Evolutionary conservation across 2,888 invertebrate species (phyloP).

Genomic region (Pecten maximus): DNA sequence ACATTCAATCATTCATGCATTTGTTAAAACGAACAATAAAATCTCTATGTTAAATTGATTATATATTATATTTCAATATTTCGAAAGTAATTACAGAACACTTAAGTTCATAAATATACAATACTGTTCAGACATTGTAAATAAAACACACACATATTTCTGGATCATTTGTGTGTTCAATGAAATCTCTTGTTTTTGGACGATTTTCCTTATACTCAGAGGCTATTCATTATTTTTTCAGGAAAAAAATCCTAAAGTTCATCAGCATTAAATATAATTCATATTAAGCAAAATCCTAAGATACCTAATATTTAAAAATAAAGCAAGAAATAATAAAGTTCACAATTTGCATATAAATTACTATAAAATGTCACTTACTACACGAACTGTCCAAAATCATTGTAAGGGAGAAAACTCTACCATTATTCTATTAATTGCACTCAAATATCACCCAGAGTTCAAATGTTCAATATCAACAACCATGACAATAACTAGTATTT

Average conservation of each 20-base stretch:
- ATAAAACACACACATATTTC: neutral
- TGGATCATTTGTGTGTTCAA: neutral
- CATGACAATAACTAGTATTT: neutral
- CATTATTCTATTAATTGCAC: neutral
- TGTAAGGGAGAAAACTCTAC: slow-evolving; percentile 4
- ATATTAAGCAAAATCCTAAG: too few species aligned
- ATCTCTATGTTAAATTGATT: neutral
- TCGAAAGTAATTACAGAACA: neutral
- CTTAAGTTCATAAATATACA: neutral
- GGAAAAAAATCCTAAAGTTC: too few species aligned
- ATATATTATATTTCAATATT: neutral
- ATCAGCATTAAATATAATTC: too few species aligned
- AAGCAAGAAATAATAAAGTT: slow-evolving; percentile 8
- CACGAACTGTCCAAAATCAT: neutral
- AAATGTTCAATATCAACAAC: neutral
- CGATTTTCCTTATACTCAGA: too few species aligned
- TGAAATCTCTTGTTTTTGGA: too few species aligned
- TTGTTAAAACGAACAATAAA: neutral
- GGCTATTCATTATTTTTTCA: too few species aligned
- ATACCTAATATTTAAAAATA: neutral
- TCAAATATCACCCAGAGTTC: neutral
- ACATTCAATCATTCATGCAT: neutral
- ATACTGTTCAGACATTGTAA: neutral
- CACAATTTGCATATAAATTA: neutral
- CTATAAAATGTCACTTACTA: neutral